Base-by-base conservation (phyloP, 2,113 vertebrate species). In the Orycteropus afer region DNA sequence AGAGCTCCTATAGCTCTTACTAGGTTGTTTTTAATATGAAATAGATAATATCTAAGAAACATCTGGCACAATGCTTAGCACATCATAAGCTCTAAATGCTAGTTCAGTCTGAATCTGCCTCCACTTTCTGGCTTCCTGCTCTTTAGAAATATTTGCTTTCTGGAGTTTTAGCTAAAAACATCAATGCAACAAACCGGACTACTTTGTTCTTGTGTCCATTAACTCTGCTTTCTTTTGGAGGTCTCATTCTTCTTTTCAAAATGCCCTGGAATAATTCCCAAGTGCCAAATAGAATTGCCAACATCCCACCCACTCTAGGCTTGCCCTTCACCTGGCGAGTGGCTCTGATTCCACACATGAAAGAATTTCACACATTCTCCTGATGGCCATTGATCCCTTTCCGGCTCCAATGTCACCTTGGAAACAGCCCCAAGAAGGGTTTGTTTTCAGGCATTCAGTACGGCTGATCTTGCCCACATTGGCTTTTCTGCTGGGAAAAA, bases 361-460 rank as follows among this genome's bases (percentile, higher is more conserved):
- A 94, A 67, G 76, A 65, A 92, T 92, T 92, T 90, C 77, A 55
- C 91, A 67, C 69, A 8, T 74, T 90, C 63, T 90, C 42, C 86
- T 14, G 5, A 12, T 61, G 81, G 49, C 40, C 76, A 69, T 4
- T n/a, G 73, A 63, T 65, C 37, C 63, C 37, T 92, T 87, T 74
- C 55, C 1, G 3, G 71, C 55, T 87, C 71, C 49, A 76, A 0
- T 55, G 55, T 87, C 71, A 69, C 61, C 57, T 55, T 84, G 55
- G 55, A 80, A 87, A 94, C 34, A 61, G 22, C 17, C 69, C 63
- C 82, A 53, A 10, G 34, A 55, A 42, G 61, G 42, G 17, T 49
- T 77, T 90, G 65, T 55, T 92, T 82, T 55, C 89, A 91, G 67
- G 77, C 51, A 37, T 82, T 69, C 18, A 7, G 37, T 51, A 40